Evolutionary conservation across 2,797 vertebrate genomes (phyloP).

Genomic region (Leptoclinus maculatus): DNA sequence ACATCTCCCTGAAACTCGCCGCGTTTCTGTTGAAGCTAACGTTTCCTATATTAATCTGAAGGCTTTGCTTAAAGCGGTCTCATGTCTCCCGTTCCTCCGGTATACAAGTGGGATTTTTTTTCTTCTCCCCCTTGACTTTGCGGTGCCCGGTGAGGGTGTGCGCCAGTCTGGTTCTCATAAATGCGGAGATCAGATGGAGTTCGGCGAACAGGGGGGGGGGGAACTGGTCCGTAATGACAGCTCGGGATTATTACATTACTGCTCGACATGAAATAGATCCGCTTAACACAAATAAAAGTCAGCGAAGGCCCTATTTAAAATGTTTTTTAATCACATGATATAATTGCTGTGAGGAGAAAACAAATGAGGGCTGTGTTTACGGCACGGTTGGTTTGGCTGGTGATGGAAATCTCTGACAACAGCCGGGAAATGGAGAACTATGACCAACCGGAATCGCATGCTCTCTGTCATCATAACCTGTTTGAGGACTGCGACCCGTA

Average conservation of each 20-base stretch:
- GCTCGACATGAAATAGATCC: slow-evolving; percentile 87
- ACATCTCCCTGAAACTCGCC: slow-evolving; percentile 67
- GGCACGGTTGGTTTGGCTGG: slow-evolving; percentile 78
- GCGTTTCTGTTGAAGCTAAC: slow-evolving; percentile 78
- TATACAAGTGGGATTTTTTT: slow-evolving; percentile 42
- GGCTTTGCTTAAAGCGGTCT: slow-evolving; percentile 75
- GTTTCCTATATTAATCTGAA: slow-evolving; percentile 84
- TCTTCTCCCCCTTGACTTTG: slow-evolving; percentile 11
- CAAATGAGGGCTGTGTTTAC: slow-evolving; percentile 86
- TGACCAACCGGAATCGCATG: slow-evolving; percentile 83
- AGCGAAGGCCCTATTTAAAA: slow-evolving; percentile 83
- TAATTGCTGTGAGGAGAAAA: slow-evolving; percentile 84
- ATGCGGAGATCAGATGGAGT: slow-evolving; percentile 79
- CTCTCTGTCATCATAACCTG: slow-evolving; percentile 78
- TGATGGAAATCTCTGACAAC: slow-evolving; percentile 83
- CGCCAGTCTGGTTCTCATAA: slow-evolving; percentile 85
- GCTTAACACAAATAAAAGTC: slow-evolving; percentile 86
- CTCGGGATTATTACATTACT: slow-evolving; percentile 88
- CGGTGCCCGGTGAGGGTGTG: slow-evolving; percentile 63
- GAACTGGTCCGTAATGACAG: slow-evolving; percentile 85
- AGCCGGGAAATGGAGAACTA: slow-evolving; percentile 83
- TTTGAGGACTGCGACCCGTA: slow-evolving; percentile 48
- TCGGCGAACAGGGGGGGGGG: slow-evolving; percentile 62
- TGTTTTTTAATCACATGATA: slow-evolving; percentile 86
- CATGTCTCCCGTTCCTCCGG: slow-evolving; percentile 67